Evolutionary conservation across 2,888 invertebrate genomes (phyloP).

Genomic region (Sympetrum striolatum): DNA sequence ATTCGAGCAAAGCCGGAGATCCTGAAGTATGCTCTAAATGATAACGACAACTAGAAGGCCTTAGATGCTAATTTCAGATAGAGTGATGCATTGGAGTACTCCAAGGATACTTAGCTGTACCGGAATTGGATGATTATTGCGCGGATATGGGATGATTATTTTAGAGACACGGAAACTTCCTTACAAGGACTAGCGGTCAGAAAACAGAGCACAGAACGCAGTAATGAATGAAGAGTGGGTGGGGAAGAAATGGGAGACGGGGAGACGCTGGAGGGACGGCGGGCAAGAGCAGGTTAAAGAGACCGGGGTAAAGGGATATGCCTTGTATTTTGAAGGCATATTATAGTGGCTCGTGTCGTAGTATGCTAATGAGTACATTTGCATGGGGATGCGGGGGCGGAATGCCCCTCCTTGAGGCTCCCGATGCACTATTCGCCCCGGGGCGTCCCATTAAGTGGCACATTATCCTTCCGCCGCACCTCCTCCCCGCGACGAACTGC

Average conservation of each 20-base stretch:
- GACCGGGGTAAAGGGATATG: not conserved
- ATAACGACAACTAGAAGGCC: too few species aligned
- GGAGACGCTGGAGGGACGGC: not conserved
- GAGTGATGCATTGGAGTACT: too few species aligned
- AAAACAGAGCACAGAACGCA: not conserved
- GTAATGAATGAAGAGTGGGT: not conserved
- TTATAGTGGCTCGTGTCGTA: not conserved
- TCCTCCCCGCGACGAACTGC: not conserved
- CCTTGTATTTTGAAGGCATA: not conserved
- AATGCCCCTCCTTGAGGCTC: not conserved
- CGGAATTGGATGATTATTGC: too few species aligned
- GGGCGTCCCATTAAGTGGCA: not conserved
- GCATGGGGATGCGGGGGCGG: not conserved
- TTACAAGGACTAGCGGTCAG: not conserved
- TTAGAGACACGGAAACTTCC: too few species aligned
- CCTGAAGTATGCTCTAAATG: too few species aligned
- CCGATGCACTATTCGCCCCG: not conserved
- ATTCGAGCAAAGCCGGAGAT: too few species aligned
- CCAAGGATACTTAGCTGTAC: too few species aligned
- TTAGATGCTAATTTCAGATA: too few species aligned
- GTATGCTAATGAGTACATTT: conserved; percentile 31
- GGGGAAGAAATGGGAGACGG: not conserved
- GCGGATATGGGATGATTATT: too few species aligned
- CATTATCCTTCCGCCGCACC: not conserved
- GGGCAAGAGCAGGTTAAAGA: not conserved